Evolutionary conservation across 2,888 invertebrate genomes (phyloP).

Genomic region (Salpingus planirostris): DNA sequence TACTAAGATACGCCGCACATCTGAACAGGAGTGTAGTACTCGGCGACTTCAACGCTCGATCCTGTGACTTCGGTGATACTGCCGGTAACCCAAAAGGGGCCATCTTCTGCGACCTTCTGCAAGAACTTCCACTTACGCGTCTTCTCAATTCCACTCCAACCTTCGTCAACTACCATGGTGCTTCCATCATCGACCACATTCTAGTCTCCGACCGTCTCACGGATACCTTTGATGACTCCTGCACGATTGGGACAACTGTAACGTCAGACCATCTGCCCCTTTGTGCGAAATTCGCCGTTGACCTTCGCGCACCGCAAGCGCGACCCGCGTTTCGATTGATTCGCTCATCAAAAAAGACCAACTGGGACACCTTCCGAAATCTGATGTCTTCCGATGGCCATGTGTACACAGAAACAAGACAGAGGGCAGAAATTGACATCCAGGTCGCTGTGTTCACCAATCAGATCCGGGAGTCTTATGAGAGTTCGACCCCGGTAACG

Average conservation of each 20-base stretch:
- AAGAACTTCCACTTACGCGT: background rate
- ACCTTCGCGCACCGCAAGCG: background rate
- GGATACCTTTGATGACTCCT: background rate
- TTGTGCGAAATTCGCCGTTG: background rate
- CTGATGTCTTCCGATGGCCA: background rate
- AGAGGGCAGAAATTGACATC: background rate
- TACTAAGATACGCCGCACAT: background rate
- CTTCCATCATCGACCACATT: constrained; percentile 1
- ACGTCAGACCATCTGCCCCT: constrained; percentile 1
- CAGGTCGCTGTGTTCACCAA: background rate
- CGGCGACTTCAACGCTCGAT: constrained; percentile 1
- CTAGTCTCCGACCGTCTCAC: background rate
- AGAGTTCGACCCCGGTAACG: background rate
- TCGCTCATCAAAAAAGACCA: no score
- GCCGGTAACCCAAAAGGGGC: background rate
- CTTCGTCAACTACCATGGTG: background rate
- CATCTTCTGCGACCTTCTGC: background rate
- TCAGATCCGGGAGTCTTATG: background rate
- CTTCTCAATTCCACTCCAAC: background rate
- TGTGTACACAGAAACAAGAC: background rate
- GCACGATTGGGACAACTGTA: background rate
- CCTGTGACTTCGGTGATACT: background rate
- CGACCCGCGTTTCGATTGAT: no score
- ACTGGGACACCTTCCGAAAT: background rate
- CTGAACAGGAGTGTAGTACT: background rate